Conservation (phyloP, 2,113 vertebrate species). For the Anas platyrhynchos region DNA sequence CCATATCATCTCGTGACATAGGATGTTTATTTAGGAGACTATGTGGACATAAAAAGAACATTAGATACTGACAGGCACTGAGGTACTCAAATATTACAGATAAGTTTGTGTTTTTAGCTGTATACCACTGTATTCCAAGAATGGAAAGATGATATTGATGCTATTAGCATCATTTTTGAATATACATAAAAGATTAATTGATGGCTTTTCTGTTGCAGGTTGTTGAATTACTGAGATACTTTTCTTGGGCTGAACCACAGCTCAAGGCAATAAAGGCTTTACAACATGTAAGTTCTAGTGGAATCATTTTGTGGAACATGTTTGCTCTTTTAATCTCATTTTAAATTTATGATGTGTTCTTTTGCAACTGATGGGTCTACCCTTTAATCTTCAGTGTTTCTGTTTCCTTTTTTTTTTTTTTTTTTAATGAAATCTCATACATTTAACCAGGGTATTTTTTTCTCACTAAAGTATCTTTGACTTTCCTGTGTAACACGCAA, state of each 20-base stretch:
- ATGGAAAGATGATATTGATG: not conserved
- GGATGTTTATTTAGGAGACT: not conserved
- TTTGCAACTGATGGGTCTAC: not conserved
- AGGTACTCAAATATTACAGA: not conserved
- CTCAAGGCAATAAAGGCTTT: constrained; percentile 97
- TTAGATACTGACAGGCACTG: not conserved
- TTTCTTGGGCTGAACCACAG: constrained; percentile 97
- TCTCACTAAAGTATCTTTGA: not conserved
- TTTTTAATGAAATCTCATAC: not conserved
- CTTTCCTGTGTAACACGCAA: not conserved
- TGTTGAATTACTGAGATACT: constrained; percentile 95
- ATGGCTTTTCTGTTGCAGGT: constrained; percentile 80
- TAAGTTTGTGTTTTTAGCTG: not conserved
- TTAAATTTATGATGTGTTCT: not conserved
- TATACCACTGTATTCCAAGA: not conserved
- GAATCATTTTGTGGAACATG: not conserved
- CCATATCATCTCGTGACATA: not conserved
- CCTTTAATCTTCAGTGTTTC: not conserved
- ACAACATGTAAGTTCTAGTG: constrained; percentile 88
- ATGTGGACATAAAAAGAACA: not conserved
- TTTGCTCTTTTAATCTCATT: not conserved
- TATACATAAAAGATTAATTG: not conserved
- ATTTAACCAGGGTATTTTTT: not conserved
- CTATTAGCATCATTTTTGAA: not conserved
- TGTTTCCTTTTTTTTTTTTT: not conserved